Conservation (phyloP, 2,888 invertebrate genomes). For the Acleris emargana region DNA sequence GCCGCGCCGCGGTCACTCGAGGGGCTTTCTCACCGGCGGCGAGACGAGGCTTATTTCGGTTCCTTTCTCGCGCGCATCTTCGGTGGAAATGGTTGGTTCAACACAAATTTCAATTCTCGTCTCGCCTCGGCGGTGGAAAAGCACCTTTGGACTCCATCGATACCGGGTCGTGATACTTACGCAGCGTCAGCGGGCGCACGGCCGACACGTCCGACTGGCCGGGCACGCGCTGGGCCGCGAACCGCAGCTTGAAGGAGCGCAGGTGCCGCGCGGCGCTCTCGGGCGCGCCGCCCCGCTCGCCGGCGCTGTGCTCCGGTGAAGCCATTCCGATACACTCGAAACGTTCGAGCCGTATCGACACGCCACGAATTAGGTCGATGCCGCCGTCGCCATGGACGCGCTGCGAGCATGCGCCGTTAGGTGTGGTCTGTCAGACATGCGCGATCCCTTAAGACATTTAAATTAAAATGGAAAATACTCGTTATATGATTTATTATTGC, state of each 20-base stretch:
- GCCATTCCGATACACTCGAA: conserved; percentile 5
- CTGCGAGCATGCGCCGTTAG: conserved; percentile 12
- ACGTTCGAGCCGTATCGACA: too few species aligned
- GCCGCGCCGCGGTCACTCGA: too few species aligned
- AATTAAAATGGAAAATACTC: too few species aligned
- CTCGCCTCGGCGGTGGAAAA: too few species aligned
- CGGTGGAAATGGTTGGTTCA: too few species aligned
- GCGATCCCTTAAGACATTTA: too few species aligned
- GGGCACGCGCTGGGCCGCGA: conserved; percentile 67
- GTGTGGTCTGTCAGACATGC: too few species aligned
- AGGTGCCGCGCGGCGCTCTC: conserved; percentile 40
- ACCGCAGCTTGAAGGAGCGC: conserved; percentile 70
- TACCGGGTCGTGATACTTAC: conserved; percentile 50
- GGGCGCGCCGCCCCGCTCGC: conserved; percentile 16
- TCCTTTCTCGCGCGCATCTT: too few species aligned
- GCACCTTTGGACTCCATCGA: neutral
- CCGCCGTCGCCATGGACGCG: conserved; percentile 14
- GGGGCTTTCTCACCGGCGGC: neutral
- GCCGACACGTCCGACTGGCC: conserved; percentile 72
- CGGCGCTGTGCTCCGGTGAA: neutral
- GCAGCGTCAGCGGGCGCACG: conserved; percentile 63
- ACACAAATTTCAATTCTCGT: too few species aligned
- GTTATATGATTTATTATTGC: too few species aligned
- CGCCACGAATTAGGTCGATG: conserved; percentile 3
- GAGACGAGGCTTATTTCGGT: too few species aligned